Base-by-base conservation (phyloP, 2,888 invertebrate species). In the Nycteola revayana region DNA sequence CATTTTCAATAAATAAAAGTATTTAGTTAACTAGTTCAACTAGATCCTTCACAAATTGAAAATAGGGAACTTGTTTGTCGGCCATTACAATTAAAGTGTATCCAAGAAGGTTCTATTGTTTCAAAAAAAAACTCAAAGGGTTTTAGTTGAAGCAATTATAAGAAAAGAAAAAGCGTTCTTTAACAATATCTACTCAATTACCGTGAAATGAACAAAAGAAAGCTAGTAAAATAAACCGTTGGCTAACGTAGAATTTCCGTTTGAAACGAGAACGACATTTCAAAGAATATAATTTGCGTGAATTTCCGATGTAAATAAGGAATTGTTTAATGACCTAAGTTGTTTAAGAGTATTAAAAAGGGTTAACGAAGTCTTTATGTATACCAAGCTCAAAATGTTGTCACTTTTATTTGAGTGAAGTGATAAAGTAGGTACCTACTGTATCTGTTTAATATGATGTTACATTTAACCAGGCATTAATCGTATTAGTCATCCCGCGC, bases 281-380 rank as follows among this genome's bases (percentile, higher is more conserved):
- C 56, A 58, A 49, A 44, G 53, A 57, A 58, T 63, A 63, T 61
- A 69, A 66, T 70, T 67, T 68, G 56, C 46, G 50, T 50, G 51
- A 55, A 56, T 64, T 70, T 47, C 59, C 52, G 54, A 61, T 64
- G 65, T 62, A 65, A 70, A 72, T 66, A 64, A 62, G 55, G 55
- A 60, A 65, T 62, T 56, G 60, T 49, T 60, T 64, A 66, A 67
- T 66, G 60, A 51, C 49, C 48, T 49, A 44, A 50, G 60, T 56
- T 46, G 44, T 34, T 54, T 61, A 33, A 36, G 50, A 49, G 48
- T 36, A 52, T 62, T 57, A 51, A 56, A 62, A 59, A 55, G 55
- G 38, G 29, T 25, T 20, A 40, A 56, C 35, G 36, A 41, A 43
- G 37, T 33, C 39, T 43, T 50, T 40, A 10, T 27, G 20, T 28